These are phyloP conservation scores for Ylistrum balloti DNA, from an alignment of 1,140 invertebrate species.

Conservation along the genomic window DNA sequence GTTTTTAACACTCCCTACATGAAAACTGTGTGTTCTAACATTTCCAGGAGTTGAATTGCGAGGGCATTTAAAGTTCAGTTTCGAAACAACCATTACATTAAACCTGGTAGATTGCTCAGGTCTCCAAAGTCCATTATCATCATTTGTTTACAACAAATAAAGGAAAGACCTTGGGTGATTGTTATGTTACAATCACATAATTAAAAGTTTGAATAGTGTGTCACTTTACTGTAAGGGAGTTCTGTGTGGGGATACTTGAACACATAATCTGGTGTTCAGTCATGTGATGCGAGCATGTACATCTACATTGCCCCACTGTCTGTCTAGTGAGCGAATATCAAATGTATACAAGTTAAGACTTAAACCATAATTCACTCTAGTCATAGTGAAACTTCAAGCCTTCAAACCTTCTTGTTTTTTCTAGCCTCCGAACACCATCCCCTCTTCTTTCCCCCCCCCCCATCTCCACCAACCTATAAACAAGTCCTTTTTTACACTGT, in stretches of 20 bases:
- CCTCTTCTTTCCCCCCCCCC: no score
- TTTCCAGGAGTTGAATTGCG: no score
- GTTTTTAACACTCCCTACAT: no score
- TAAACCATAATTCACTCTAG: no score
- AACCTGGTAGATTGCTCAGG: neutral
- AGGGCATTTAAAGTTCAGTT: neutral
- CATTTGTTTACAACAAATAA: neutral
- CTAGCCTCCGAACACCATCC: no score
- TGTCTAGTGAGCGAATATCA: no score
- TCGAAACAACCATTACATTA: neutral
- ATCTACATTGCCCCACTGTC: neutral
- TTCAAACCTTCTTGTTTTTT: no score
- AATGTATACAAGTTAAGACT: no score
- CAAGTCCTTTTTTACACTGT: no score
- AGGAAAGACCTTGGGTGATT: neutral
- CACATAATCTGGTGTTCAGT: neutral
- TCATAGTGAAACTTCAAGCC: no score
- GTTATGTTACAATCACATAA: neutral
- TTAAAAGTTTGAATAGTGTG: neutral
- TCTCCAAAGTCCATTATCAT: constrained; percentile 16
- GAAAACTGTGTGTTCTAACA: no score
- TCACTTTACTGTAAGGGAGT: neutral
- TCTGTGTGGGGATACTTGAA: neutral
- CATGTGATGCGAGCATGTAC: neutral
- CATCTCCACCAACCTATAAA: neutral